Conservation (phyloP, 1,140 invertebrate species). For the Pseudobourletiella spinata region DNA sequence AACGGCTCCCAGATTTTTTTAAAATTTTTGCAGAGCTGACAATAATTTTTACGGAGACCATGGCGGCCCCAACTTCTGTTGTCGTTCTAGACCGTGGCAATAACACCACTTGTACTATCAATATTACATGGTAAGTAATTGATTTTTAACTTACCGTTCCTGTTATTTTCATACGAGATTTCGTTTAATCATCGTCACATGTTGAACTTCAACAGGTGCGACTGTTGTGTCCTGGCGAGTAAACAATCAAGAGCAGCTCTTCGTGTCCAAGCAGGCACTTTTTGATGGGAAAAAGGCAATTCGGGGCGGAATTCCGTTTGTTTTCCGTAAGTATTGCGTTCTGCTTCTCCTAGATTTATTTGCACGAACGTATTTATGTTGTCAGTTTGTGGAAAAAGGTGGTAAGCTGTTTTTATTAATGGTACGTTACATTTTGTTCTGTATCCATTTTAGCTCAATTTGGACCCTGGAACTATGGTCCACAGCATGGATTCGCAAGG, state of each 20-base stretch:
- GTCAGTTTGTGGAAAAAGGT: too few species aligned
- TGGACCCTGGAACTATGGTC: conserved; percentile 82
- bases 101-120: conserved; percentile 89
- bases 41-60: conserved; percentile 47
- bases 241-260: conserved; percentile 87
- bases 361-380: too few species aligned
- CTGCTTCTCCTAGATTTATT: too few species aligned
- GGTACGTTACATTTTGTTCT: too few species aligned
- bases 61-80: conserved; percentile 74
- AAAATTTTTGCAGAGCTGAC: neutral
- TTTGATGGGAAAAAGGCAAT: conserved; percentile 93
- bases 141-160: neutral
- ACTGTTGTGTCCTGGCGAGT: conserved; percentile 90
- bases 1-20: neutral
- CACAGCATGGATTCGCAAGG: conserved; percentile 88
- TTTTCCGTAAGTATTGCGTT: conserved; percentile 97
- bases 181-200: neutral
- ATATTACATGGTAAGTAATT: conserved; percentile 74
- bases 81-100: conserved; percentile 86
- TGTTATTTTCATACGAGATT: neutral
- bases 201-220: conserved; percentile 57
- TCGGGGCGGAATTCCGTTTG: conserved; percentile 86
- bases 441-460: conserved; percentile 86
- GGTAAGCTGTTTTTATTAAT: too few species aligned
- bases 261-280: conserved; percentile 86